phyloP scores from a whole-genome alignment of 2,888 invertebrate genomes.

The Nowickia ferox region DNA sequence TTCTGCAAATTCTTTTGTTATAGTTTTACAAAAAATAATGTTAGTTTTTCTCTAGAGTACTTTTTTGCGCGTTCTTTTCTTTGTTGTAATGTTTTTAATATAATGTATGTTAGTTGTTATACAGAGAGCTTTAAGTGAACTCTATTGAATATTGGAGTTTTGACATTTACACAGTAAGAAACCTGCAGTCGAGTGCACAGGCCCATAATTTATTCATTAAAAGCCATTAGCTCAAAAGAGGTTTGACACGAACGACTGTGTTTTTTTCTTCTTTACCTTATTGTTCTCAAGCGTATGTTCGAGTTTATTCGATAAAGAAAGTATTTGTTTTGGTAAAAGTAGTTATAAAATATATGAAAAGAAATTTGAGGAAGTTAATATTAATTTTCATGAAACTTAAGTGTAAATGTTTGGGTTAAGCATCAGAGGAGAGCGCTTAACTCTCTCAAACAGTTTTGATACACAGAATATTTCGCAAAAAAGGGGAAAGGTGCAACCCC shows the following conservation, averaged over 20 bases:
- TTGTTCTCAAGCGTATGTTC: conserved; percentile 54
- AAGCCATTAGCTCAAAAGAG: conserved; percentile 61
- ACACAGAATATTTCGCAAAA: too few relatives aligned
- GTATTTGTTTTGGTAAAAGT: not conserved
- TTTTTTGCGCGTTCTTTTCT: not conserved
- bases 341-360: too few relatives aligned
- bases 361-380: too few relatives aligned
- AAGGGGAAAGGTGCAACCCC: too few relatives aligned
- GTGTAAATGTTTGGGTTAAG: too few relatives aligned
- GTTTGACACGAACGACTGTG: conserved; percentile 50
- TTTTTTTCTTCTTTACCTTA: conserved; percentile 36
- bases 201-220: conserved; percentile 66
- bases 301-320: not conserved
- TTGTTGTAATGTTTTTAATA: not conserved
- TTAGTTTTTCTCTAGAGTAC: not conserved
- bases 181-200: not conserved
- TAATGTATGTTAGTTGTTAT: not conserved
- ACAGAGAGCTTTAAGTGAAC: conserved; percentile 8
- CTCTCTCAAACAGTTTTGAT: too few relatives aligned
- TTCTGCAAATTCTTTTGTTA: conserved; percentile 67
- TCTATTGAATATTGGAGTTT: conserved; percentile 3
- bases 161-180: not conserved
- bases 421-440: too few relatives aligned
- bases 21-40: conserved; percentile 48
- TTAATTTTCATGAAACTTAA: too few relatives aligned